A percentile compares a stretch with the other conserved stretches of the same genome.
Evolutionary conservation across 2,888 invertebrate species (phyloP).

Genomic region (Cataglyphis rosenhaueri): DNA sequence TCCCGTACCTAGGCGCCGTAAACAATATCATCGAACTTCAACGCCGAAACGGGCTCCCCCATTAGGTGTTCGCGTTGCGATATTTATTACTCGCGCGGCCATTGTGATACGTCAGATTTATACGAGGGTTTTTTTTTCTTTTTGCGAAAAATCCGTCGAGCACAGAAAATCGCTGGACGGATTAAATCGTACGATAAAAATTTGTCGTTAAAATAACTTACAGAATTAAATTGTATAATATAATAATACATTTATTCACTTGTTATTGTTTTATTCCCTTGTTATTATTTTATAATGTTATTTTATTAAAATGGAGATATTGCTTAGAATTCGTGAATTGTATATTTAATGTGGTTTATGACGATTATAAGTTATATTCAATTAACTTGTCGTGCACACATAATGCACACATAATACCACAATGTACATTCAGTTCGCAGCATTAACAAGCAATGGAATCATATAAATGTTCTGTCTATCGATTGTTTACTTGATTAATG

Average conservation of each 20-base stretch:
- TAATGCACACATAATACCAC: constrained; percentile 18
- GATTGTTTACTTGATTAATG: constrained; percentile 12
- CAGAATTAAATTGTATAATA: background rate
- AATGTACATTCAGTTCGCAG: constrained; percentile 25
- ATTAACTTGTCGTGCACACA: constrained; percentile 43
- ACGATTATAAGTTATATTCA: constrained; percentile 48
- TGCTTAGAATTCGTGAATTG: background rate
- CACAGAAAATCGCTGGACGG: constrained; percentile 35
- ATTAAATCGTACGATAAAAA: constrained; percentile 28
- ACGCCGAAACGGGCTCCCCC: constrained; percentile 72
- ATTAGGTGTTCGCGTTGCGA: constrained; percentile 76
- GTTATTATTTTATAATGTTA: background rate
- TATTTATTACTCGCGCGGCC: constrained; percentile 78
- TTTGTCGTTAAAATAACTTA: background rate
- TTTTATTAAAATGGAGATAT: background rate
- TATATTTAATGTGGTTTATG: constrained; percentile 26
- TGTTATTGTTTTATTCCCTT: background rate
- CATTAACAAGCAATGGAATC: constrained; percentile 6
- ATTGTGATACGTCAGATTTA: constrained; percentile 74
- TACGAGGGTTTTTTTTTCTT: constrained; percentile 53
- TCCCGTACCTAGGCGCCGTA: constrained; percentile 78
- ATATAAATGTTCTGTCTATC: constrained; percentile 5
- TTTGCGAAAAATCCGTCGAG: constrained; percentile 56
- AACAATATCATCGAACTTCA: constrained; percentile 81
- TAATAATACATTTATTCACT: background rate